phyloP scores from a whole-genome alignment of 2,888 invertebrate genomes.

The Andrena trimmerana region DNA sequence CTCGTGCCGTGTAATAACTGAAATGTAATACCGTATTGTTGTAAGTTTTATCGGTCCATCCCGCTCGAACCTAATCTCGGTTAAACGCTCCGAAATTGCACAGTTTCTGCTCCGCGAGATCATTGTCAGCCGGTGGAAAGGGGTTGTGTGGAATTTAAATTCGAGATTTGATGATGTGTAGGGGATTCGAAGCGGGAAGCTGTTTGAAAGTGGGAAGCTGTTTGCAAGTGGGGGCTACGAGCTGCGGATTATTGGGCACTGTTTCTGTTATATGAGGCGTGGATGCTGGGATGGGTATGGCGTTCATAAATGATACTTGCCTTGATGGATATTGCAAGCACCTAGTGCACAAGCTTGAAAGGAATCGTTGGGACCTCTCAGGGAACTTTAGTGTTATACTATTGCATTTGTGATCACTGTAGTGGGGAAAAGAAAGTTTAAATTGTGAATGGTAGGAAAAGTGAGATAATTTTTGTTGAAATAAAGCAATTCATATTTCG shows the following conservation, averaged over 20 bases:
- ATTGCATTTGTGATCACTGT: too few species aligned
- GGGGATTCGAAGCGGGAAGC: neutral
- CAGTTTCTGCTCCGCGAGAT: neutral
- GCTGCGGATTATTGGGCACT: neutral
- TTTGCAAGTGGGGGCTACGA: neutral
- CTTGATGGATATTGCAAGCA: too few species aligned
- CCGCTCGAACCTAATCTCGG: slow-evolving; percentile 11
- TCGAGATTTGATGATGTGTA: neutral
- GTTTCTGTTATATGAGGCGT: neutral
- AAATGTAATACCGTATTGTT: neutral
- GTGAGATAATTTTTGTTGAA: too few species aligned
- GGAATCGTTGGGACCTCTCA: too few species aligned
- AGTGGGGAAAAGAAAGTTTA: too few species aligned
- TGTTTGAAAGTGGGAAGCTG: neutral
- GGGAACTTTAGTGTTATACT: too few species aligned
- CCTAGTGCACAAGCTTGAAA: too few species aligned
- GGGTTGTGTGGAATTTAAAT: neutral
- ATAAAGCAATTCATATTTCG: too few species aligned
- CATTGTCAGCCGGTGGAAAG: neutral
- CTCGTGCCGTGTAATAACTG: neutral
- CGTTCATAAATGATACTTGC: too few species aligned
- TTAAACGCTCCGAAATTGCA: slow-evolving; percentile 2
- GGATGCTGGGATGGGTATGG: too few species aligned
- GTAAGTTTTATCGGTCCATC: slow-evolving; percentile 10
- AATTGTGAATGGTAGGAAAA: too few species aligned